Evolutionary conservation across 2,797 vertebrate species (phyloP).

Genomic region (Acridotheres tristis): DNA sequence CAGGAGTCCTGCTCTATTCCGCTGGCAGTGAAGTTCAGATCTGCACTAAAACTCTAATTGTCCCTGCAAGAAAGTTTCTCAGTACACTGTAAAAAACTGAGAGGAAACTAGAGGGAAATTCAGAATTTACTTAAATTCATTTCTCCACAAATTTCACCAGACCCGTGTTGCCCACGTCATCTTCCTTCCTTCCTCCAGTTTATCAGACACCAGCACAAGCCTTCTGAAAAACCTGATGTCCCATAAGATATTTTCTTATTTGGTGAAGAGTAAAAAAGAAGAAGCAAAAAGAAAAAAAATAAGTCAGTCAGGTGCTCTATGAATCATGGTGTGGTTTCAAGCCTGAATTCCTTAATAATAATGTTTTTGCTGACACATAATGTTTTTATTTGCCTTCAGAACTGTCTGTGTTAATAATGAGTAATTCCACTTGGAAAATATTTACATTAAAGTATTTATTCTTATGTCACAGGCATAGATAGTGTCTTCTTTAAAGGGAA

Average conservation of each 20-base stretch:
- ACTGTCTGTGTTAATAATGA: slow-evolving; percentile 46
- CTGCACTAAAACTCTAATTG: neutral
- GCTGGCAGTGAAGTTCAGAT: neutral
- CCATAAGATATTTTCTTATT: neutral
- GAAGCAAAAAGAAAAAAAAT: neutral
- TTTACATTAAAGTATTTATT: slow-evolving; percentile 42
- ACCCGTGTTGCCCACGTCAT: neutral
- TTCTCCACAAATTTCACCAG: neutral
- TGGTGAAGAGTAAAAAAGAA: neutral
- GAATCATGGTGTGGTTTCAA: slow-evolving; percentile 42
- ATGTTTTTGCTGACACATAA: slow-evolving; percentile 40
- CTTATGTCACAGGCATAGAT: neutral
- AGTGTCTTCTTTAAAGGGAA: neutral
- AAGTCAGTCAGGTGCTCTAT: slow-evolving; percentile 18
- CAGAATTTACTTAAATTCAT: neutral
- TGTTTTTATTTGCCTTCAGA: slow-evolving; percentile 52
- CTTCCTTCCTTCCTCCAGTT: neutral
- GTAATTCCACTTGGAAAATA: slow-evolving; percentile 44
- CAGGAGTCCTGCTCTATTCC: neutral
- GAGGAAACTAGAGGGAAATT: neutral
- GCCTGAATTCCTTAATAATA: slow-evolving; percentile 44
- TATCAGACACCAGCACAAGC: neutral
- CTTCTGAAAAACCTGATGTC: neutral
- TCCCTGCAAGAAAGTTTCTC: neutral
- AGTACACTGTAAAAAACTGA: neutral